Conservation (phyloP, 1,140 invertebrate species). For the Drosophila navojoa region DNA sequence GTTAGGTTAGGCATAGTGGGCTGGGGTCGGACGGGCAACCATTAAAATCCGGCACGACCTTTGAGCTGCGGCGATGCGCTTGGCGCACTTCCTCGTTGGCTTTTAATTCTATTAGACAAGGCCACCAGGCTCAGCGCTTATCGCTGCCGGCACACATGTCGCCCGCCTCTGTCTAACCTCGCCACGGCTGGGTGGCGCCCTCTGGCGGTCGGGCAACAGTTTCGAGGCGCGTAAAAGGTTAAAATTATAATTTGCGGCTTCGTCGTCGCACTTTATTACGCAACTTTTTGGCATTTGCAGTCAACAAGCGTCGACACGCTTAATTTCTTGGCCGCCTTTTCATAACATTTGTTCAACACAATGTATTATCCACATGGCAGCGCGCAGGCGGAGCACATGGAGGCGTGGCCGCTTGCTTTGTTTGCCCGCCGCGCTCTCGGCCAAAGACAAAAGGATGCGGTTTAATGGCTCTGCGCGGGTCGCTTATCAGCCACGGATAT, state of each 20-base stretch:
- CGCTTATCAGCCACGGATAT: constrained; percentile 72
- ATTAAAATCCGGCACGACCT: constrained; percentile 76
- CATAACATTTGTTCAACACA: constrained; percentile 76
- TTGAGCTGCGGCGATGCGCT: constrained; percentile 48
- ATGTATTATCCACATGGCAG: constrained; percentile 34
- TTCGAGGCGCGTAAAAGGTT: constrained; percentile 65
- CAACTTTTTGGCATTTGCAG: constrained; percentile 71
- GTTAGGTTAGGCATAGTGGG: background rate
- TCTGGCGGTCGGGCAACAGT: constrained; percentile 25
- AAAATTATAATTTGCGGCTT: constrained; percentile 80
- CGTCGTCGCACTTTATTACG: constrained; percentile 72
- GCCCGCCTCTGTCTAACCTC: constrained; percentile 15
- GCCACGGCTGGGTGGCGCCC: background rate
- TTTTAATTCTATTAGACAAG: constrained; percentile 77
- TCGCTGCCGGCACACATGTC: constrained; percentile 59
- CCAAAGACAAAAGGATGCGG: constrained; percentile 61
- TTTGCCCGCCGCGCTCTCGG: constrained; percentile 7
- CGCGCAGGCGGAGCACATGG: background rate
- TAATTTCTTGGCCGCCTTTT: constrained; percentile 79
- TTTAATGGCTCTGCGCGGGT: constrained; percentile 69
- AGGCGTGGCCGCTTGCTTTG: constrained; percentile 14
- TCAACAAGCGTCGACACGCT: constrained; percentile 72
- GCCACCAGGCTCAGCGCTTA: constrained; percentile 55
- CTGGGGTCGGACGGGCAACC: constrained; percentile 36
- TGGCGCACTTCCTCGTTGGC: constrained; percentile 64